A percentile compares a stretch with the other conserved stretches of the same genome.
These are phyloP conservation scores for Motacilla tschutschensis DNA, from an alignment of 2,113 vertebrate species.

Conservation along the genomic window DNA sequence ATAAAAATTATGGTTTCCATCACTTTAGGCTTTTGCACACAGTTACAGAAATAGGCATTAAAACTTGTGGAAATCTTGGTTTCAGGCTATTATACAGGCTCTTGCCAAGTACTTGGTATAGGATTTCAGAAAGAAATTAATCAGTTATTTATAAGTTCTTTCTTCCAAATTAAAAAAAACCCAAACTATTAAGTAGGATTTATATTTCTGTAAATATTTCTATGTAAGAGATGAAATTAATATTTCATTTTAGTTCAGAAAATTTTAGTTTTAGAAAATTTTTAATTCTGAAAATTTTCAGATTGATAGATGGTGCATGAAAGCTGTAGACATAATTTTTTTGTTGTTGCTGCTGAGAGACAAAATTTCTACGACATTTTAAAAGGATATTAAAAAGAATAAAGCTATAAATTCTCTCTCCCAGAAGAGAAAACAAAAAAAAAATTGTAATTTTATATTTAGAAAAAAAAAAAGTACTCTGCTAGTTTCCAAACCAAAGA, in stretches of 20 bases:
- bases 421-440: neutral
- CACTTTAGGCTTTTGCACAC: neutral
- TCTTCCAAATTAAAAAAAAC: neutral
- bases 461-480: neutral
- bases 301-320: neutral
- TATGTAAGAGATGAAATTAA: neutral
- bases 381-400: neutral
- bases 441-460: neutral
- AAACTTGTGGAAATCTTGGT: neutral
- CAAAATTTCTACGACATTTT: neutral
- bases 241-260: neutral
- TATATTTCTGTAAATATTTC: neutral
- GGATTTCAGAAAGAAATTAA: neutral
- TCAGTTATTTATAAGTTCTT: neutral
- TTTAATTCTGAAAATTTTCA: neutral
- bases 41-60: slow-evolving; percentile 4
- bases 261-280: no score
- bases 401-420: neutral
- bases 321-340: neutral
- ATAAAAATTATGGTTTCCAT: neutral
- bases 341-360: neutral
- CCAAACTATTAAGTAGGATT: neutral
- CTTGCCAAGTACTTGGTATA: neutral
- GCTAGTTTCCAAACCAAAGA: neutral
- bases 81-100: neutral